A percentile compares a stretch with the other conserved stretches of the same genome.
Evolutionary conservation across 2,888 invertebrate genomes (phyloP).

Genomic region (Lycaena phlaeas): DNA sequence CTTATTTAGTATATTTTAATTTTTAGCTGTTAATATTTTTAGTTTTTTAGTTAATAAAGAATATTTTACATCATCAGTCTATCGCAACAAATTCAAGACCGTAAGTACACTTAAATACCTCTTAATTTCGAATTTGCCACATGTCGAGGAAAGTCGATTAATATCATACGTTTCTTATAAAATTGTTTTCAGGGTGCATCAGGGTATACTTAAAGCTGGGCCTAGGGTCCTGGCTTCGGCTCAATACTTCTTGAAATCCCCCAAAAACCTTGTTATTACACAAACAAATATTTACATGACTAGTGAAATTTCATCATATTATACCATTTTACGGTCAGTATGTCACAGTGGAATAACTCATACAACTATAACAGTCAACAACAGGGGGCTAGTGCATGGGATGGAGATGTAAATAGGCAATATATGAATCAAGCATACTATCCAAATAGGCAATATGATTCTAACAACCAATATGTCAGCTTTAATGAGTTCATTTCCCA

Average conservation of each 20-base stretch:
- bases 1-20: conserved; percentile 11
- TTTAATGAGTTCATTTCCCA: conserved; percentile 59
- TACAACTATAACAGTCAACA: conserved; percentile 54
- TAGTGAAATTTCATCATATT: conserved; percentile 27
- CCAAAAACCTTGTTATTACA: conserved; percentile 7
- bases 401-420: conserved; percentile 43
- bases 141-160: conserved; percentile 29
- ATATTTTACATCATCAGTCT: neutral
- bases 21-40: neutral
- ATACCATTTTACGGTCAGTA: conserved; percentile 35
- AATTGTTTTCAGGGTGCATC: conserved; percentile 22
- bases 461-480: conserved; percentile 52
- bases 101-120: neutral
- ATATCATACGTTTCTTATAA: neutral
- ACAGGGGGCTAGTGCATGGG: conserved; percentile 44
- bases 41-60: neutral
- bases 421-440: conserved; percentile 48
- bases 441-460: conserved; percentile 35
- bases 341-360: conserved; percentile 66
- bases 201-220: conserved; percentile 16
- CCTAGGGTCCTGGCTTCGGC: conserved; percentile 67
- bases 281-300: conserved; percentile 24
- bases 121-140: conserved; percentile 26
- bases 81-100: conserved; percentile 13
- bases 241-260: conserved; percentile 24